phyloP scores from a whole-genome alignment of 2,888 invertebrate species.

The Xanthia icteritia region DNA sequence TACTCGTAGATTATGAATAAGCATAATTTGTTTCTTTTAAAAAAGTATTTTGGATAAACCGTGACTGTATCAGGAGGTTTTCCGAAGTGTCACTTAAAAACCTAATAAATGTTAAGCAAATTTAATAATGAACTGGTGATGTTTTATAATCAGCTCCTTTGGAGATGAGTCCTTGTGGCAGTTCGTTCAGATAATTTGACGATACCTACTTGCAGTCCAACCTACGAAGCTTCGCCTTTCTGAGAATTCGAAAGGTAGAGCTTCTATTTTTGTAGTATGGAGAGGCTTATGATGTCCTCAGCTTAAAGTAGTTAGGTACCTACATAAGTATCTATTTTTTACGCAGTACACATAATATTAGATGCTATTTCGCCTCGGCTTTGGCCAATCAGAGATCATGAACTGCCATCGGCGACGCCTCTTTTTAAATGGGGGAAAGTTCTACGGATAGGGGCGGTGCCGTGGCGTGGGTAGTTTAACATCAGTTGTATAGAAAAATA shows the following conservation, averaged over 20 bases:
- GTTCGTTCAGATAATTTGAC: background rate
- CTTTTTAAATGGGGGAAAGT: slow-evolving; percentile 65
- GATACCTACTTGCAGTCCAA: background rate
- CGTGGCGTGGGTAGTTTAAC: slow-evolving; percentile 24
- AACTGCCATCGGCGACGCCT: slow-evolving; percentile 69
- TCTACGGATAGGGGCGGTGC: slow-evolving; percentile 28
- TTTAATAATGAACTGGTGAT: background rate
- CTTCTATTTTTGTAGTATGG: background rate
- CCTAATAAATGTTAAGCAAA: background rate
- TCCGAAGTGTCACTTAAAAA: background rate
- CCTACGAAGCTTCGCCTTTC: background rate
- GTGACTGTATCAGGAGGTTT: background rate
- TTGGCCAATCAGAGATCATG: slow-evolving; percentile 57
- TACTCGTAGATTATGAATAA: background rate
- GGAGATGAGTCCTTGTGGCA: background rate
- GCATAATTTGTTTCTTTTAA: background rate
- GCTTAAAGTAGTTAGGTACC: slow-evolving; percentile 25
- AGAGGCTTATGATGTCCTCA: slow-evolving; percentile 13
- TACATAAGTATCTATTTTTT: slow-evolving; percentile 30
- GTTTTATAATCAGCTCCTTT: background rate
- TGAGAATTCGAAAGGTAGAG: background rate
- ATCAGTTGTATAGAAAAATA: slow-evolving; percentile 4
- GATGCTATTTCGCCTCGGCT: slow-evolving; percentile 29
- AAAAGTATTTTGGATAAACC: background rate
- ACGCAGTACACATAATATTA: slow-evolving; percentile 16